A percentile compares a stretch with the other conserved stretches of the same genome.
Evolutionary conservation across 2,113 vertebrate species (phyloP).

Genomic region (Lagenorhynchus albirostris): DNA sequence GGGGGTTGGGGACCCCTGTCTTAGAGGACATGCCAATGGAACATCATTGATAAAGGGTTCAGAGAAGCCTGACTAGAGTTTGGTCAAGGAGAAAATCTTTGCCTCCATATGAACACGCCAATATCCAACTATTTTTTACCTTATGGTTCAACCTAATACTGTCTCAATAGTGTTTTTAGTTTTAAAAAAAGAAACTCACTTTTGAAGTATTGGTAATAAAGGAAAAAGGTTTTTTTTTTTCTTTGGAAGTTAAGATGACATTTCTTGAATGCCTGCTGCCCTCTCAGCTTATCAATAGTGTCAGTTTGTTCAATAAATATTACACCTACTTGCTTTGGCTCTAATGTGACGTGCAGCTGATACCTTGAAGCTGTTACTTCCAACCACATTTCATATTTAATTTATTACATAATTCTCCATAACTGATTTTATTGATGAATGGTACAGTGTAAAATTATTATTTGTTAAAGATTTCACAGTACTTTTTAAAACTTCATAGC

Average conservation of each 20-base stretch:
- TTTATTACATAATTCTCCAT: conserved; percentile 79
- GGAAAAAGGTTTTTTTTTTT: conserved; percentile 51
- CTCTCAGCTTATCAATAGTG: conserved; percentile 73
- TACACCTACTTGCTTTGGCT: conserved; percentile 71
- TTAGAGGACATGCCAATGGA: neutral
- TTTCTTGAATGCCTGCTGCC: conserved; percentile 68
- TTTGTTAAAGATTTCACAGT: conserved; percentile 81
- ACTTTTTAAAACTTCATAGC: conserved; percentile 69
- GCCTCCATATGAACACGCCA: neutral
- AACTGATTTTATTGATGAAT: conserved; percentile 82
- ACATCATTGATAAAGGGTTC: neutral
- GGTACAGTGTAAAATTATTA: conserved; percentile 79
- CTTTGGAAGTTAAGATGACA: conserved; percentile 78
- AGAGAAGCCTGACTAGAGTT: neutral
- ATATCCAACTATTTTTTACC: neutral
- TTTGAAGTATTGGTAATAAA: conserved; percentile 71
- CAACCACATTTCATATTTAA: conserved; percentile 81
- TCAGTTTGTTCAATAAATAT: conserved; percentile 76
- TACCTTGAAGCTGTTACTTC: conserved; percentile 75
- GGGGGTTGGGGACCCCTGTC: too few relatives aligned
- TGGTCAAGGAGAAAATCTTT: neutral
- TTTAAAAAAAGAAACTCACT: neutral
- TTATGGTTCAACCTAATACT: neutral
- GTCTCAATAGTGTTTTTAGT: neutral
- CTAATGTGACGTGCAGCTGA: conserved; percentile 77